Evolutionary conservation across 2,797 vertebrate species (phyloP).

Genomic region (Balearica regulorum): DNA sequence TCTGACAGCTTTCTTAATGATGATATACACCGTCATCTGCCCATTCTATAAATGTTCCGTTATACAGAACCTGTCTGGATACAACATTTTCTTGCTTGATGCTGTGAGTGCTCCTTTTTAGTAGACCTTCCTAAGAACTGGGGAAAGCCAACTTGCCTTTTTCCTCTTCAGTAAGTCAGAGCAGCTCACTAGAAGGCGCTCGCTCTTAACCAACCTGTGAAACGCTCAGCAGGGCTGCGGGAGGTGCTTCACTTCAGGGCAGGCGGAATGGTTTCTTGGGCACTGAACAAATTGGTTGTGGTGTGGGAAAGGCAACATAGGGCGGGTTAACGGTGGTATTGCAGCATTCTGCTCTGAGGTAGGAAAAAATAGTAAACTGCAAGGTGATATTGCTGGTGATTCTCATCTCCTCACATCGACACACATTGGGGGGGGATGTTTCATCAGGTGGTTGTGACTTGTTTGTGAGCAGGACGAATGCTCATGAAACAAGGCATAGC

Average conservation of each 20-base stretch:
- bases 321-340: background rate
- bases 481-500: background rate
- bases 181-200: background rate
- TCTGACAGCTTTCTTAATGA: background rate
- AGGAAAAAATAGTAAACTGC: background rate
- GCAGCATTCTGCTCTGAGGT: background rate
- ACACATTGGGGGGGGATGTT: accelerated
- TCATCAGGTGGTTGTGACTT: background rate
- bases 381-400: background rate
- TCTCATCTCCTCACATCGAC: background rate
- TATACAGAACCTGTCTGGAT: too few relatives aligned
- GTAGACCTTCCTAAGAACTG: background rate
- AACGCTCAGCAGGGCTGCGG: accelerated
- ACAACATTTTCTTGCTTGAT: background rate
- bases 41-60: background rate
- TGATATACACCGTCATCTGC: background rate
- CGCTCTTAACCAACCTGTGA: background rate
- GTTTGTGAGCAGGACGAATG: accelerated
- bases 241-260: background rate
- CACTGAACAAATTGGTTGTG: background rate
- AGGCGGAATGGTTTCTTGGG: background rate
- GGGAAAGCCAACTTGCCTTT: background rate
- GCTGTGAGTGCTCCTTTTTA: background rate
- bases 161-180: accelerated
- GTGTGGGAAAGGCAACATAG: background rate